A percentile compares a stretch with the other conserved stretches of the same genome.
Evolutionary conservation across 2,888 invertebrate species (phyloP).

Genomic region (Lypha dubia): DNA sequence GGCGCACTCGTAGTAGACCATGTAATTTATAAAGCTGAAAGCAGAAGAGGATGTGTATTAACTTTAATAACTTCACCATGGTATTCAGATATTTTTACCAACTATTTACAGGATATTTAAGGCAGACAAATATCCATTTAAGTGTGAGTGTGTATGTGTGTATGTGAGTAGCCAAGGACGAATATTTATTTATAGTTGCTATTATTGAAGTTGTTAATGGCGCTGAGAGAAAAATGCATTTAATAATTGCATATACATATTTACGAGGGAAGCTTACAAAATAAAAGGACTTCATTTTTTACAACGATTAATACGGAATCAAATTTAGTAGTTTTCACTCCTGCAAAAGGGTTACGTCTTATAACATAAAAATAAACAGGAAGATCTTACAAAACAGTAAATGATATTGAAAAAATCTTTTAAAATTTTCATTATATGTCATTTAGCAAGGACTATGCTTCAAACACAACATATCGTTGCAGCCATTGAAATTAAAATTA

Average conservation of each 20-base stretch:
- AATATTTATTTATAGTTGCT: conserved; percentile 24
- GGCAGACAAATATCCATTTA: conserved; percentile 26
- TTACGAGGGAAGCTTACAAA: conserved; percentile 29
- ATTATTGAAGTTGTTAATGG: conserved; percentile 4
- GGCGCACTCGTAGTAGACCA: neutral
- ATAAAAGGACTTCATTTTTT: neutral
- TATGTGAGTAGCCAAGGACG: conserved; percentile 25
- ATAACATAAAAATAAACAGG: too few species aligned
- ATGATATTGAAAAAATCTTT: too few species aligned
- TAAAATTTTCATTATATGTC: too few species aligned
- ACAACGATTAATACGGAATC: neutral
- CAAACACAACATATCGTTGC: too few species aligned
- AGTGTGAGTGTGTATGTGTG: neutral
- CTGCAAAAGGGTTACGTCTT: too few species aligned
- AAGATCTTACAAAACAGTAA: too few species aligned
- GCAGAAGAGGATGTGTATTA: conserved; percentile 40
- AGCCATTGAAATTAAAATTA: too few species aligned
- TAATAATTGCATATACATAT: neutral
- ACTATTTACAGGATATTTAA: conserved; percentile 64
- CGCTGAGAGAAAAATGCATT: conserved; percentile 23
- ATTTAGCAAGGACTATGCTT: too few species aligned
- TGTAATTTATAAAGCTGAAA: conserved; percentile 9
- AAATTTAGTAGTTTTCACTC: too few species aligned
- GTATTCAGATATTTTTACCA: conserved; percentile 41
- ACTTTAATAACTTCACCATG: conserved; percentile 55